Percentiles rank a stretch among this genome's conserved stretches.
Conservation (phyloP, 2,888 invertebrate genomes). For the Mesorhabditis spiculigera region DNA sequence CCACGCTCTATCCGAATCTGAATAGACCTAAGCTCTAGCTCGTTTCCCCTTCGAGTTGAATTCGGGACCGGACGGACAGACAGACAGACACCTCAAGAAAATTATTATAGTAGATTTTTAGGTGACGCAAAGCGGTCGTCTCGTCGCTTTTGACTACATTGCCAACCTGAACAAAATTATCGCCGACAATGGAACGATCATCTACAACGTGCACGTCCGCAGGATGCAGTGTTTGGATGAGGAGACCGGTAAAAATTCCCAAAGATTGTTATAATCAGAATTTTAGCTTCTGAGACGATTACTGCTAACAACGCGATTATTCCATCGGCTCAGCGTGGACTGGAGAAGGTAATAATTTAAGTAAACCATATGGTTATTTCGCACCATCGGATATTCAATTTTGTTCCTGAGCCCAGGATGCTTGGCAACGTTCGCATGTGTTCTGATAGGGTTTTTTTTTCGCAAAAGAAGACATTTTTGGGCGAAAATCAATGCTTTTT, state of each 20-base stretch:
- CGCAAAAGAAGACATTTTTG: too few species aligned
- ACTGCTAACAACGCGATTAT: conserved; percentile 1
- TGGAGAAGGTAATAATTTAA: not conserved
- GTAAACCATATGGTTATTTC: too few species aligned
- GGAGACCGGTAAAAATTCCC: not conserved
- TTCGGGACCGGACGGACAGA: too few species aligned
- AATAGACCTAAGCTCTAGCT: too few species aligned
- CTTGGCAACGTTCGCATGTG: too few species aligned
- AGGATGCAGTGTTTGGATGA: conserved; percentile 38
- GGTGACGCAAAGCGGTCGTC: conserved; percentile 10
- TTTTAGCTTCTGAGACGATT: not conserved
- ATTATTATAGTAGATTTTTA: not conserved
- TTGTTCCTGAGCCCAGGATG: too few species aligned
- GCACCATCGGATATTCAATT: too few species aligned
- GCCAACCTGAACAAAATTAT: conserved; percentile 33
- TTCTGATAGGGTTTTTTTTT: too few species aligned
- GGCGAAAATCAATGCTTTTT: too few species aligned
- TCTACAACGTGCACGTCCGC: conserved; percentile 6
- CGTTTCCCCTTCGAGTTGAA: too few species aligned
- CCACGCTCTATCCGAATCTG: too few species aligned
- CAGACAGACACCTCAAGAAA: not conserved
- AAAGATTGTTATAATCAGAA: too few species aligned
- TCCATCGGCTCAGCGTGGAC: not conserved
- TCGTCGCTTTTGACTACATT: conserved; percentile 44
- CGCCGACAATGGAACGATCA: conserved; percentile 29